Evolutionary conservation across 1,140 invertebrate species (phyloP), one percentile per base, ranked within the genome.

Genomic region (Drosophila sucinea): DNA sequence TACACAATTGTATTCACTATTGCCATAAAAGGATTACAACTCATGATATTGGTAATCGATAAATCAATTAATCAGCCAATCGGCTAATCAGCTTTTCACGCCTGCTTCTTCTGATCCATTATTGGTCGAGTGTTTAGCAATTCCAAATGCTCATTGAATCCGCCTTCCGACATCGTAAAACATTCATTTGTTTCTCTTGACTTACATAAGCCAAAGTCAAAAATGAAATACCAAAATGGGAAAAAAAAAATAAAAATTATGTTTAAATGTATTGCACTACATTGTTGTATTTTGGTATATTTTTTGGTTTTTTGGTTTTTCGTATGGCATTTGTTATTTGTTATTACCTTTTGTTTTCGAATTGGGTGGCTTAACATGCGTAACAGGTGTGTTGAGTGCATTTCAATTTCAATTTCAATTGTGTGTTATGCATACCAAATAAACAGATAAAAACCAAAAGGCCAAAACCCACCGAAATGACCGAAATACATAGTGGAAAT

Each of bases 341-440:
- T 62, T 62, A 57, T 41, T 61, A 38, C 11, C 6, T 60, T 30
- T 40, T 11, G 68, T 58, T 5, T 29, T 29, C 38, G 38, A 27
- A 58, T n/a, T 61, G 29, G n/a, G 60, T 30, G 32, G 54, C 51
- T 63, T 60, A 57, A 57, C 57, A 67, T 63, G 74, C 75, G 75
- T 78, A 78, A 78, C 75, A 78, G 75, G 75, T 78, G 75, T 74
- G 75, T 60, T 61, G 56, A 78, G 75, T 78, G 75, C 75, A 78
- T 78, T 78, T 77, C 76, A 79, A 79, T 79, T 78, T 67, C 60
- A 77, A 75, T 75, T 75, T 72, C 51, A 61, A 51, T 51, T 51
- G 54, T 41, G 54, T 58, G 56, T 33, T 63, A 58, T 73, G 75
- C 75, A 78, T 78, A 70, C 65, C 67, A 38, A 78, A 78, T 77